Evolutionary conservation across 2,113 vertebrate species (phyloP).

Genomic region (Psephotus haematonotus): DNA sequence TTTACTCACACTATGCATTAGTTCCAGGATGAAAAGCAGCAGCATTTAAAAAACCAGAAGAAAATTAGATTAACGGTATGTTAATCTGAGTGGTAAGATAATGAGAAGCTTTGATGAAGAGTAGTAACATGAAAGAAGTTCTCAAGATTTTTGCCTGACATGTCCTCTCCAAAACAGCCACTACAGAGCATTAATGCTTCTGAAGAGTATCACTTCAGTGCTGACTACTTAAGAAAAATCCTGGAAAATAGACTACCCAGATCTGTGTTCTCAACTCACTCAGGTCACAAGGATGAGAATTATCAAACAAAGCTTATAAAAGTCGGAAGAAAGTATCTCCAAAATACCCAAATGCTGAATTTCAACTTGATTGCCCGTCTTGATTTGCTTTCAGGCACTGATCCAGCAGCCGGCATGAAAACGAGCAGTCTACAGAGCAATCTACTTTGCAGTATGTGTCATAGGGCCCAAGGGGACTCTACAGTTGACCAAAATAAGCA

Average conservation of each 20-base stretch:
- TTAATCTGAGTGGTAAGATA: neutral
- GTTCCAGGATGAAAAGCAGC: neutral
- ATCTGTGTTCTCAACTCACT: neutral
- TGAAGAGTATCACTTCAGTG: neutral
- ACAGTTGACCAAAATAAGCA: neutral
- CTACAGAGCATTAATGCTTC: neutral
- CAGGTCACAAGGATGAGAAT: neutral
- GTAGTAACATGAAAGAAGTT: neutral
- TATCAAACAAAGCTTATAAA: neutral
- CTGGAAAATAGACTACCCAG: neutral
- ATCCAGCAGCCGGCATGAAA: neutral
- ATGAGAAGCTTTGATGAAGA: neutral
- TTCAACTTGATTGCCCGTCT: neutral
- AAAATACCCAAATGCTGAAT: neutral
- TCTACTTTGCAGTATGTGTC: too few relatives aligned
- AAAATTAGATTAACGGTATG: neutral
- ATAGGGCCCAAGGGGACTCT: neutral
- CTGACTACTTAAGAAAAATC: neutral
- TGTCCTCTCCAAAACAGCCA: neutral
- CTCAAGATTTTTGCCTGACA: neutral
- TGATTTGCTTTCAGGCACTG: neutral
- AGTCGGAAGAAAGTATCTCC: neutral
- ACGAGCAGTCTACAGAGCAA: neutral
- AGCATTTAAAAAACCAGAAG: neutral
- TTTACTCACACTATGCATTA: neutral